Percentiles rank a stretch among this genome's conserved stretches.
Conservation (phyloP, 1,140 invertebrate genomes). For the Panulirus ornatus region DNA sequence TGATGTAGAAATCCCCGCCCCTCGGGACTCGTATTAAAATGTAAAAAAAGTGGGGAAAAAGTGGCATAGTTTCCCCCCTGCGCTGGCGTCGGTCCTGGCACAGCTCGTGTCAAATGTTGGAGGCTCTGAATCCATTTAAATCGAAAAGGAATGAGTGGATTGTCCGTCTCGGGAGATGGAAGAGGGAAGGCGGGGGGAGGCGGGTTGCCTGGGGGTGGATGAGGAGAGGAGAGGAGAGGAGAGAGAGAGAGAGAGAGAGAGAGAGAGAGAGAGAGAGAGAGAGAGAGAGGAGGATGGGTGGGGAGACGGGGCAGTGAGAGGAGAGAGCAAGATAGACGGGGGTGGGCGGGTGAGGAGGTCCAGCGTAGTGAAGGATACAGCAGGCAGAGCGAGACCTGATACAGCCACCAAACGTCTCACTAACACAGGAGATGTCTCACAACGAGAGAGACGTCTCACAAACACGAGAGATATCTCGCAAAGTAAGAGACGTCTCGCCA, state of each 20-base stretch:
- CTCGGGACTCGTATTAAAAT: conserved; percentile 34
- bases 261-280: background rate
- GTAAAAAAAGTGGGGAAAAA: conserved; percentile 20
- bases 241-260: background rate
- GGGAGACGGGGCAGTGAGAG: background rate
- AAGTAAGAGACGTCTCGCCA: too few relatives aligned
- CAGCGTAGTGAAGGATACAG: too few relatives aligned
- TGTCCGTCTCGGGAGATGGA: conserved; percentile 60
- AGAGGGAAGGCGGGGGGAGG: background rate
- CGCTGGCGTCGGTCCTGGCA: background rate
- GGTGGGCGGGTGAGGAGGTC: too few relatives aligned
- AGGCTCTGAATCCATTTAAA: conserved; percentile 66
- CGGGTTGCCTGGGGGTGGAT: background rate
- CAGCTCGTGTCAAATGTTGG: conserved; percentile 56
- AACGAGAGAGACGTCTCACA: too few relatives aligned
- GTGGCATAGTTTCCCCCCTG: conserved; percentile 3
- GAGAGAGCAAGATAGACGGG: background rate
- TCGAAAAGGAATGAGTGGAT: conserved; percentile 70
- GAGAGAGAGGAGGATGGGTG: background rate
- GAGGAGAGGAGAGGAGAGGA: too few relatives aligned
- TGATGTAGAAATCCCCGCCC: conserved; percentile 36
- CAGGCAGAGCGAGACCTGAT: too few relatives aligned
- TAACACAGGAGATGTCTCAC: too few relatives aligned
- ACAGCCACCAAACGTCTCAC: too few relatives aligned
- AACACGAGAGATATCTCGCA: too few relatives aligned